Conservation (phyloP, 2,797 vertebrate genomes). For the Paratrypauchen microcephalus region DNA sequence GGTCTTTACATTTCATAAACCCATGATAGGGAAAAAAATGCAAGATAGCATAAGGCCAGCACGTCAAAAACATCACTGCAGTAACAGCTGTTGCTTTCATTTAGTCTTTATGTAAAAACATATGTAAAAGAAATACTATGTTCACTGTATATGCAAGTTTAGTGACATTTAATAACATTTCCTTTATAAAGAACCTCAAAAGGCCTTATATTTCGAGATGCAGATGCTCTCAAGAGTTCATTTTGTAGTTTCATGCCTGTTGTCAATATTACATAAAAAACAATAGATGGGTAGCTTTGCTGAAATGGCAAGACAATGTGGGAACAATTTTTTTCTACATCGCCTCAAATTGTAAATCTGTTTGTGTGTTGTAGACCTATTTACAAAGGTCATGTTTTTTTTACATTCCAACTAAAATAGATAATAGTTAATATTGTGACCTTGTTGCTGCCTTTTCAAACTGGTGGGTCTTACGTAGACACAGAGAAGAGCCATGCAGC, state of each 20-base stretch:
- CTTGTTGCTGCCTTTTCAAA: constrained; percentile 26
- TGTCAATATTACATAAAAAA: neutral
- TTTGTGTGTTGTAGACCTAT: constrained; percentile 1
- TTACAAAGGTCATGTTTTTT: neutral
- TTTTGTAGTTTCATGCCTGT: neutral
- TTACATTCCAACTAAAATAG: neutral
- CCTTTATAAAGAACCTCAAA: constrained; percentile 1
- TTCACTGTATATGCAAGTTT: neutral
- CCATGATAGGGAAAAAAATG: neutral
- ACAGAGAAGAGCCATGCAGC: constrained; percentile 27
- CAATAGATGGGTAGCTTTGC: neutral
- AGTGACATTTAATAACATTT: neutral
- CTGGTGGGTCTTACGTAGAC: constrained; percentile 17
- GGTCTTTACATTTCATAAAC: constrained; percentile 4
- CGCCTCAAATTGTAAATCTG: constrained; percentile 25
- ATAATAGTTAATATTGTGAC: neutral
- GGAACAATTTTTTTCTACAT: constrained; percentile 17
- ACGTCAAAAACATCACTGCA: neutral
- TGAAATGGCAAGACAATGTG: neutral
- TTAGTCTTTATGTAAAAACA: constrained; percentile 1
- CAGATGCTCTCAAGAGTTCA: neutral
- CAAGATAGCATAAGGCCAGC: neutral
- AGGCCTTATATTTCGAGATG: constrained; percentile 2
- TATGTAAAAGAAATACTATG: neutral
- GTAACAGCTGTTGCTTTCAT: neutral